Base-by-base conservation (phyloP, 92 coral and sea anemone genomes). In the Heliopora coerulea region DNA sequence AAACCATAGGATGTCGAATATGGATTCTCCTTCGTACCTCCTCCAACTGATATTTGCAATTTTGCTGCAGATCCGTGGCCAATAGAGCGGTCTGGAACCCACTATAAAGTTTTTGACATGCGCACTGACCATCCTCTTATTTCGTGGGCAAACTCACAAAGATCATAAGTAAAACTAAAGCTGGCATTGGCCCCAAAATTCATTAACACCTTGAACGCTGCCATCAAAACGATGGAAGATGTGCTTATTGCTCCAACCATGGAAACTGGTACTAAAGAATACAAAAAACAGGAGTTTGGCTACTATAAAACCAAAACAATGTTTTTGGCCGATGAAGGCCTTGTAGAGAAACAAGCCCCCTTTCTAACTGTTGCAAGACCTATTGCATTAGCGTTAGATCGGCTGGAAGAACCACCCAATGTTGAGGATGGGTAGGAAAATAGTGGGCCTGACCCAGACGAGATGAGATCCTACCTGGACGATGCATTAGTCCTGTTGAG, bases 401-500 rank as follows among this genome's bases (percentile, higher is more conserved):
- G 52, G 12, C 15, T 46, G 15, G 52, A 46, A 6, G 52, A 46
- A 46, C 42, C 42, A 37, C 42, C 42, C 42, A 37, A 37, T 37
- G 5, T 10, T 3, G 42, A 67, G 8, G 60, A 79, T 17, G 78
- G 65, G 11, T 79, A 66, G 19, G 80, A 80, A 3, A 76, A 73
- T 0, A 73, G 48, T 25, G 87, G 74, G 21, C 57, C 78, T 44
- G 88, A 85, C 59, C 89, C 83, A 21, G 83, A 80, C 8, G 78
- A 52, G n/a, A 46, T 46, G 2, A 46, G 15, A 46, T 8, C 52
- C 52, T 46, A 46, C n/a, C 52, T 46, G 52, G 52, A 46, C 7
- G 52, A 15, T 46, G 52, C 52, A 8, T 46, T 46, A 15, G 52
- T 46, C 52, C 52, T 46, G 52, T 15, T 46, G 15, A n/a, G 12